Conservation (phyloP, 1,140 invertebrate species). For the Micrasema longulum region DNA sequence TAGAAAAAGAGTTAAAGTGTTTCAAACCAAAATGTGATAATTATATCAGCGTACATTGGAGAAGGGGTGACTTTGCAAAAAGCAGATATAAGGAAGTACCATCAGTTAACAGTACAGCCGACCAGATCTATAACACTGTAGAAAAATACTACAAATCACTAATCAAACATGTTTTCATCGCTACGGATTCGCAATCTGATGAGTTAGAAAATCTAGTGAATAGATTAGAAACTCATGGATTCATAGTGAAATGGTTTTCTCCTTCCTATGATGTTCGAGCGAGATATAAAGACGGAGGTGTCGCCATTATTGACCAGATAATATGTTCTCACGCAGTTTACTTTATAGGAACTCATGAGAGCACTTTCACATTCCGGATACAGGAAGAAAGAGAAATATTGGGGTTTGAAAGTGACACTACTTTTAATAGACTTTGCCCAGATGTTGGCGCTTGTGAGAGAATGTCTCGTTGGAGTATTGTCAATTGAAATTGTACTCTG, state of each 20-base stretch:
- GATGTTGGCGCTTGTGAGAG: conserved; percentile 61
- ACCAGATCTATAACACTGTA: conserved; percentile 76
- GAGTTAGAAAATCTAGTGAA: conserved; percentile 67
- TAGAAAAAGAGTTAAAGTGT: conserved; percentile 76
- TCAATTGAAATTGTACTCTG: no score
- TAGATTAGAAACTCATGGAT: conserved; percentile 60
- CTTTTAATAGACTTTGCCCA: conserved; percentile 90
- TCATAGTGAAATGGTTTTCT: conserved; percentile 57
- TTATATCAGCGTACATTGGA: conserved; percentile 85
- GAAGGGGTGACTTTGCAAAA: conserved; percentile 85
- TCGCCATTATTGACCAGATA: conserved; percentile 96
- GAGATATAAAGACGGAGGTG: conserved; percentile 83
- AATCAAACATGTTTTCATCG: conserved; percentile 75
- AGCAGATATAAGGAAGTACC: conserved; percentile 78
- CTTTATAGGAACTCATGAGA: conserved; percentile 93
- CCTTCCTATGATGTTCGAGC: conserved; percentile 64
- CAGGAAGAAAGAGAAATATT: conserved; percentile 97
- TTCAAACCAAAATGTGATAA: conserved; percentile 75
- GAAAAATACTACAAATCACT: conserved; percentile 58
- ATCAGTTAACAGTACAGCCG: conserved; percentile 75
- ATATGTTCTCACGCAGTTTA: conserved; percentile 89
- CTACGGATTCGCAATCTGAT: conserved; percentile 80
- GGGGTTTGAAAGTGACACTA: conserved; percentile 82
- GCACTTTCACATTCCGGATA: conserved; percentile 96
- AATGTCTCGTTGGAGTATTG: conserved; percentile 61